Percentiles rank a stretch among this genome's conserved stretches.
Evolutionary conservation across 30 jellyfish, hydroid and myxozoan genomes (phyloP).

Genomic region (Hydra vulgaris): DNA sequence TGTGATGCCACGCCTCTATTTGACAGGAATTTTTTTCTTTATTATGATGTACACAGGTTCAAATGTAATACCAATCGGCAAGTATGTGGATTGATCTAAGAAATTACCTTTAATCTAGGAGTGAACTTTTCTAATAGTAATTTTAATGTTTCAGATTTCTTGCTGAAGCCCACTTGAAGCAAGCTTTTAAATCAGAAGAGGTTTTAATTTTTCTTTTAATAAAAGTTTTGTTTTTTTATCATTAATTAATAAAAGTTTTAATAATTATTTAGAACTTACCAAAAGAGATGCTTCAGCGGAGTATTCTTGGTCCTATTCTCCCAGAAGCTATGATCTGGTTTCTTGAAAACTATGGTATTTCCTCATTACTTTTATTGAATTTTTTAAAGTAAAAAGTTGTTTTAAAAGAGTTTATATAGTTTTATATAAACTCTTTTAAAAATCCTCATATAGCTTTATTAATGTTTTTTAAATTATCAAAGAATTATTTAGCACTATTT

Average conservation of each 20-base stretch:
- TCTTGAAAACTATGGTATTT: constrained; percentile 81
- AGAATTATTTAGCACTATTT: not conserved
- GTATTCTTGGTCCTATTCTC: constrained; percentile 71
- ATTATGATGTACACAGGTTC: constrained; percentile 98
- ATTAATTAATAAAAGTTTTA: not conserved
- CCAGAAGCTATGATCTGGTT: constrained; percentile 97
- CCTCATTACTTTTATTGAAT: not conserved
- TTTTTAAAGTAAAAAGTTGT: not conserved
- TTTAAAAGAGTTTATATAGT: no score
- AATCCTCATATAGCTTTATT: no score
- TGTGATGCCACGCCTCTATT: constrained; percentile 79
- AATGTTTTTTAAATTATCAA: no score
- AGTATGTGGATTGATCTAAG: constrained; percentile 25
- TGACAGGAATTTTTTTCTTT: constrained; percentile 89
- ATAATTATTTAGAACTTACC: constrained; percentile 22
- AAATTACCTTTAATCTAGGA: not conserved
- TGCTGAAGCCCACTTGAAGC: constrained; percentile 77
- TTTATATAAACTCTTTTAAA: no score
- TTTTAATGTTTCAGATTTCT: constrained; percentile 38
- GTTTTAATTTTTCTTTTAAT: not conserved
- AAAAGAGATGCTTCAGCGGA: constrained; percentile 56
- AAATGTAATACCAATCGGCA: constrained; percentile 88
- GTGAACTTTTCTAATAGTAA: not conserved
- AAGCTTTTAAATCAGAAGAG: constrained; percentile 81
- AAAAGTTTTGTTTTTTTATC: not conserved